Base-by-base conservation (phyloP, 2,113 vertebrate genomes). In the Labeo rohita region DNA sequence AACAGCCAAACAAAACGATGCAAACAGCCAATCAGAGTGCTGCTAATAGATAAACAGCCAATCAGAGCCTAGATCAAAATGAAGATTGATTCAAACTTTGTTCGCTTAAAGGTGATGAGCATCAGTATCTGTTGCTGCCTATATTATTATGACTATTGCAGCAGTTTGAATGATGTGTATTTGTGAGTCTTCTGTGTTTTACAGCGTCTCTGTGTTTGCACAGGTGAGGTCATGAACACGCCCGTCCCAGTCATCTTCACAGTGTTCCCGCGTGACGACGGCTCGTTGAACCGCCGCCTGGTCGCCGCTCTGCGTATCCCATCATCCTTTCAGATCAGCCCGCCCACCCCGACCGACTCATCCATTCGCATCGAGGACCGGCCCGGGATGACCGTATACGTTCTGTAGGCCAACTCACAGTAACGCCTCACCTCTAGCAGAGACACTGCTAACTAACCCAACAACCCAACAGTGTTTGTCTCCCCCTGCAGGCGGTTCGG, bases 221-320 rank as follows among this genome's bases (percentile, higher is more conserved):
- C 45, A 98, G 97, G 94, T 7, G 89, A 94, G 36, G 95, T 95
- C 59, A 97, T 99, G 96, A 97, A 97, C 0, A 97, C 96, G 89
- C 96, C 97, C 0, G 92, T 95, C 5, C 97, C 97, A 59, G 87
- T 97, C 47, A 96, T 96, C 83, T 95, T 97, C 82, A 96, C 95
- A 0, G 96, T 96, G 84, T 98, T 96, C 83, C 96, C 96, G 1
- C 89, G 90, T 11, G 96, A 97, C 0, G 96, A 96, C 8, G 96
- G 96, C 2, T 94, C 95, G 36, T 90, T 98, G 36, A 95, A 96
- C 83, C 96, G 96, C 23, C 97, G 95, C 45, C 63, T 98, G 79
- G 96, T 96, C 80, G 96, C 97, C 13, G 95, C 91, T 87, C 93
- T 98, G 89, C 90, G 96, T 39, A 95, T 98, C 80, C 98, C 97